Conservation (phyloP, 1,140 invertebrate genomes). For the Hypothenemus hampei region DNA sequence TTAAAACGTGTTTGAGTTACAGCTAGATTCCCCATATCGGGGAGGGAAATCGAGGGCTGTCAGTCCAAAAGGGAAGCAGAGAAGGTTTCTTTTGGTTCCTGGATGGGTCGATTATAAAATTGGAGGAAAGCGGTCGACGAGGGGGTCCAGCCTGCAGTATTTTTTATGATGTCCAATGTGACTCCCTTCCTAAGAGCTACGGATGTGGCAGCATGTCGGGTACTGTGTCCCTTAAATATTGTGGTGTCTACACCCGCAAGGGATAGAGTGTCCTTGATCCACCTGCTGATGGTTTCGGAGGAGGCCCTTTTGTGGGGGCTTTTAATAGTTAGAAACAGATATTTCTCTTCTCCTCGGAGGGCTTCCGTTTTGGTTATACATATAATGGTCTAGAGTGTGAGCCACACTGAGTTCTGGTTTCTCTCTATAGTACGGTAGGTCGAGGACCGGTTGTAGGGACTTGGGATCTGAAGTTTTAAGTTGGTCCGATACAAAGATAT, state of each 20-base stretch:
- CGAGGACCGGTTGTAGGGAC: constrained; percentile 3
- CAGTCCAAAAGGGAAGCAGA: no score
- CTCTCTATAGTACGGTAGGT: constrained; percentile 10
- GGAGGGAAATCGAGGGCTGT: no score
- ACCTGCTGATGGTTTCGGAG: background rate
- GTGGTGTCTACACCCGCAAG: background rate
- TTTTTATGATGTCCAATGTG: no score
- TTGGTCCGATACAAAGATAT: background rate
- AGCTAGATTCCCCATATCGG: no score
- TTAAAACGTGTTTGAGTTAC: no score
- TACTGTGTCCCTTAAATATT: constrained; percentile 1
- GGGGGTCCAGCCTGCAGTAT: no score
- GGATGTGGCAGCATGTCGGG: background rate
- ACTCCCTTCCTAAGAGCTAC: no score
- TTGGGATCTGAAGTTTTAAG: constrained; percentile 15
- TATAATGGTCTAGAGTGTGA: constrained; percentile 1
- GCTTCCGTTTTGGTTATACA: constrained; percentile 5
- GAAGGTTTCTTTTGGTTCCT: no score
- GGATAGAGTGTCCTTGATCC: background rate
- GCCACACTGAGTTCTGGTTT: constrained; percentile 11
- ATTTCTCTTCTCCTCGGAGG: background rate
- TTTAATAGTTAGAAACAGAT: constrained; percentile 17
- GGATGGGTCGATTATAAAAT: no score
- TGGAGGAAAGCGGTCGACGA: no score
- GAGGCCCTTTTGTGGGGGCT: constrained; percentile 10